Evolutionary conservation across 2,113 vertebrate genomes (phyloP), one percentile per base, ranked within the genome.

Genomic region (Alligator sinensis): DNA sequence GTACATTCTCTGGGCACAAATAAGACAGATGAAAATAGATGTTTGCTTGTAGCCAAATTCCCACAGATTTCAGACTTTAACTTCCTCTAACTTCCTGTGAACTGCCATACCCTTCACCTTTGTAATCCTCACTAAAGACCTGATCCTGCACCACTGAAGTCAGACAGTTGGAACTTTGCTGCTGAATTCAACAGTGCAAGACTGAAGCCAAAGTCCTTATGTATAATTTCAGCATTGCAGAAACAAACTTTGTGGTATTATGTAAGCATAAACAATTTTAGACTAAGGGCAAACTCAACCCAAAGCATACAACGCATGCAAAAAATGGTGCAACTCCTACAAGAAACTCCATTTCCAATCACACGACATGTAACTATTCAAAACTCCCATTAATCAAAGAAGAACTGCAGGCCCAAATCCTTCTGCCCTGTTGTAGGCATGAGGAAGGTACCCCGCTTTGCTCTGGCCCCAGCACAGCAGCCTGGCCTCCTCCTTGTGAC

Each of bases 111-210:
- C 22, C 62, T 91, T 55, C 87, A 88, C 19, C 82, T 80, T 82
- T 60, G 18, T n/a, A n/a, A 27, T 38, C 10, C 16, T 91, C 59
- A 62, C 28, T 2, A 22, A 66, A 18, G 59, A 24, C 54, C 63
- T 82, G 21, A 74, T 76, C 75, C 79, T 72, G 76, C 78, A 84
- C 9, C 21, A 60, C 60, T 79, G 22, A 92, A 94, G 57, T 78
- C 34, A 94, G 57, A 77, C 34, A 91, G 82, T 21, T 77, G 88
- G 94, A 96, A 95, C 77, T 93, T 94, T 64, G 74, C 77, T 86
- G 57, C 76, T 7, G 17, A 80, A 66, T 89, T 88, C 38, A 91
- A 89, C 86, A 86, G 85, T 61, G 77, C 81, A 92, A 70, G 54
- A 79, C 86, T 77, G 34, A 60, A 88, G 92, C 79, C 94, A 96